Base-by-base conservation (phyloP, 1,140 invertebrate species). In the Kradibia gibbosae region DNA sequence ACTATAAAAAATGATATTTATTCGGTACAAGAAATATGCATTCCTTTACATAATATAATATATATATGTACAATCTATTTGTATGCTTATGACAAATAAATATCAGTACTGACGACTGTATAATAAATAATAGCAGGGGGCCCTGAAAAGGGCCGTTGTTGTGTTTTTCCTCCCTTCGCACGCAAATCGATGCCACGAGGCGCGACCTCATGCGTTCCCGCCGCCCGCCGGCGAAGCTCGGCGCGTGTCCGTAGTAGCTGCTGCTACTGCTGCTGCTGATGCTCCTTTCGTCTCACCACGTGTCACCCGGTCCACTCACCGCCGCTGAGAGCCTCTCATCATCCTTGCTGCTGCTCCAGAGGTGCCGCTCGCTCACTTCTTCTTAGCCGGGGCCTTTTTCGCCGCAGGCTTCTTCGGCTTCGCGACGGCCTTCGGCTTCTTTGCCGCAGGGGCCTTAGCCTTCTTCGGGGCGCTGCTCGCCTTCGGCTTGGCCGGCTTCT, bases 111-210 rank as follows among this genome's bases (percentile, higher is more conserved):
- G 45, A 65, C 22, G 20, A 50, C 36, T 60, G 55, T 36, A 20
- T 45, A 73, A 74, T 62, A 74, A 76, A 89, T 55, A 36, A 48
- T 75, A 28, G 48, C 20, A 42, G 1, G 82, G n/a, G 80, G 83
- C 76, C 83, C 80, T 84, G 72, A 84, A 76, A 84, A 84, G 80
- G 83, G 80, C 83, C 80, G 62, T 76, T 83, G 78, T 7, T 77
- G 36, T 28, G 28, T n/a, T 67, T 53, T 22, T 42, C 34, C 45
- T 67, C 42, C 45, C 36, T 57, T 45, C 39, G 8, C 34, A 11
- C 53, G 20, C 42, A 39, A 67, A 34, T 50, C n/a, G 3, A 36
- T 57, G 8, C 13, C 25, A n/a, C 31, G 34, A 22, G 34, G 4
- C 34, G 50, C 28, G 34, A 36, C 4, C 34, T n/a, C 34, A 34